Evolutionary conservation across 2,797 vertebrate genomes (phyloP), one percentile per base, ranked within the genome.

Genomic region (Poliocrania exsul): DNA sequence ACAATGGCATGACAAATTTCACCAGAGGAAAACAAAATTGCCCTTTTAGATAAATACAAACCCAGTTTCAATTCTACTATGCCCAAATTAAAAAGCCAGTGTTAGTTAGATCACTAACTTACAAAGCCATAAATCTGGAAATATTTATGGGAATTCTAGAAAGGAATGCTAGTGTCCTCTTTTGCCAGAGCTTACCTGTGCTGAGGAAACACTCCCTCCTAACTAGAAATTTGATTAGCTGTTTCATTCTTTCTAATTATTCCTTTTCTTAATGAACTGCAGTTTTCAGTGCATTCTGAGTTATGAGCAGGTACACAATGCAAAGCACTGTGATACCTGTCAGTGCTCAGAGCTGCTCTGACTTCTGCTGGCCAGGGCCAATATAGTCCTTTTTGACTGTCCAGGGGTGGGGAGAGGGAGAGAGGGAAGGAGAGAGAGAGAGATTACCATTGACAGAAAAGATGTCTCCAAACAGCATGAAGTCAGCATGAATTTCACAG

Each of bases 171-270:
- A 80, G 10, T 9, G 29, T 38, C 42, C 18, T 66, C n/a, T 78
- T 77, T 31, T 44, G 10, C 47, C 38, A 62, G 35, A 28, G 18
- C 17, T 90, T n/a, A 74, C 25, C 62, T 21, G 26, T 25, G 60
- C 21, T 35, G 64, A 69, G 29, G n/a, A 29, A 91, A 70, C 15
- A 54, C 6, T 58, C 20, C 31, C 78, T 81, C 38, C 29, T 58
- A 46, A 75, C 5, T 35, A 65, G 31, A 73, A 62, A 50, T 70
- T 33, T 64, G 10, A 72, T 79, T 65, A 84, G 20, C 38, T 37
- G 24, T 91, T 92, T 90, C 28, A 25, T 62, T 83, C 35, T 65
- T 83, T 74, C 35, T 46, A 64, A 80, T 37, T 17, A 37, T 66
- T 86, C 2, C 4, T 86, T 79, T 83, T 65, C 35, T 73, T 73